Percentiles rank a stretch among this genome's conserved stretches.
Conservation (phyloP, 2,888 invertebrate species). For the Pyrocoelia pectoralis region DNA sequence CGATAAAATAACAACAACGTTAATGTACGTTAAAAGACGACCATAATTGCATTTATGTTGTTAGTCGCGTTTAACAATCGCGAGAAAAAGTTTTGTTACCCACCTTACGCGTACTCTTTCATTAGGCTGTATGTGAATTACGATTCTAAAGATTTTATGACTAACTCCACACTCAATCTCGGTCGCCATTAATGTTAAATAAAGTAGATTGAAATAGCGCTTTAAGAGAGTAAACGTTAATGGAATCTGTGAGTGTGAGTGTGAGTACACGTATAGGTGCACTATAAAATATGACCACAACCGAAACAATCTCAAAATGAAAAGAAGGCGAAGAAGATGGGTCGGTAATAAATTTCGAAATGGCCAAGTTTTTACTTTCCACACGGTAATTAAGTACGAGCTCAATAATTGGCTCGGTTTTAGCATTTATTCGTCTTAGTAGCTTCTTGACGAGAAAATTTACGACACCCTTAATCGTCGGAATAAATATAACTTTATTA, state of each 20-base stretch:
- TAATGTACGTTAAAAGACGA: too few relatives aligned
- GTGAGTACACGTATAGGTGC: neutral
- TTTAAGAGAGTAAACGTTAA: conserved; percentile 6
- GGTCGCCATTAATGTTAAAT: conserved; percentile 15
- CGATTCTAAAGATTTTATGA: conserved; percentile 17
- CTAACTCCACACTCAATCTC: conserved; percentile 21
- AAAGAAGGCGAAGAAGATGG: conserved; percentile 8
- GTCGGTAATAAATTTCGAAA: conserved; percentile 30
- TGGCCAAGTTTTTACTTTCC: conserved; percentile 29
- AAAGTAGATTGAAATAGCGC: conserved; percentile 1
- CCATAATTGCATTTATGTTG: too few relatives aligned
- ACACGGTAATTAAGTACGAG: conserved; percentile 36
- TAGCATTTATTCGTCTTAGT: conserved; percentile 15
- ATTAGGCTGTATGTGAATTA: neutral
- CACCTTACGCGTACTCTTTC: too few relatives aligned
- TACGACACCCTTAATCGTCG: conserved; percentile 41
- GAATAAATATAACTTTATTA: conserved; percentile 42
- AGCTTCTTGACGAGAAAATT: conserved; percentile 36
- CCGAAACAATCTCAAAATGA: conserved; percentile 12
- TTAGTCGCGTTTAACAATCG: too few relatives aligned
- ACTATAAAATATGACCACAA: neutral
- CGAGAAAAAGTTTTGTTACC: too few relatives aligned
- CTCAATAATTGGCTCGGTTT: conserved; percentile 35
- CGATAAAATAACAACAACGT: too few relatives aligned
- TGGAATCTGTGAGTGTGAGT: conserved; percentile 10